Evolutionary conservation across 2,888 invertebrate species (phyloP).

Genomic region (Lasioglossum morio): DNA sequence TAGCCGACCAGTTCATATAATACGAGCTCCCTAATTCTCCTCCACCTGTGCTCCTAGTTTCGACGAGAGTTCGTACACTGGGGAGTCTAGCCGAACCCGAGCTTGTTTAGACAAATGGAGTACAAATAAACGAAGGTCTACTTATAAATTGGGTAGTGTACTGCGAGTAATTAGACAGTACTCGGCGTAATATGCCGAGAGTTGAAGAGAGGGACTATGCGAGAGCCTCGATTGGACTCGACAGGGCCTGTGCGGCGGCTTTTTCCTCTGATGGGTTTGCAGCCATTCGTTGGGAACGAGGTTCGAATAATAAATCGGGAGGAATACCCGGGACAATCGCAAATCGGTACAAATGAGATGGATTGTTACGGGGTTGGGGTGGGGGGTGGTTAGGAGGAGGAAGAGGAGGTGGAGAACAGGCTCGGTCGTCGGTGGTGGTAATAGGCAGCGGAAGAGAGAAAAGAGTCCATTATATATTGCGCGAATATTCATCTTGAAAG

Average conservation of each 20-base stretch:
- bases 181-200: background rate
- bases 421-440: background rate
- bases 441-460: conserved; percentile 38
- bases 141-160: background rate
- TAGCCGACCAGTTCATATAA: background rate
- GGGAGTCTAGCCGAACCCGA: background rate
- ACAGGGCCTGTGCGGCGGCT: background rate
- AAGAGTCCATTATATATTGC: conserved; percentile 55
- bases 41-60: background rate
- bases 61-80: background rate
- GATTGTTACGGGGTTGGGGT: conserved; percentile 49
- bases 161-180: background rate
- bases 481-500: conserved; percentile 70
- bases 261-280: background rate
- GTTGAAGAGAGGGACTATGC: background rate
- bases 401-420: background rate
- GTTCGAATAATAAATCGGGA: conserved; percentile 64
- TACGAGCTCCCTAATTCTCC: background rate
- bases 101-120: background rate
- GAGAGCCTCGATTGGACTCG: background rate
- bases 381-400: background rate
- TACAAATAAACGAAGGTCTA: background rate
- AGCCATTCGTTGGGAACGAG: conserved; percentile 1
- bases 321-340: conserved; percentile 59
- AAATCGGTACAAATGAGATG: conserved; percentile 64